A percentile compares a stretch with the other conserved stretches of the same genome.
phyloP scores from a whole-genome alignment of 2,113 vertebrate species.

The Motacilla tschutschensis region DNA sequence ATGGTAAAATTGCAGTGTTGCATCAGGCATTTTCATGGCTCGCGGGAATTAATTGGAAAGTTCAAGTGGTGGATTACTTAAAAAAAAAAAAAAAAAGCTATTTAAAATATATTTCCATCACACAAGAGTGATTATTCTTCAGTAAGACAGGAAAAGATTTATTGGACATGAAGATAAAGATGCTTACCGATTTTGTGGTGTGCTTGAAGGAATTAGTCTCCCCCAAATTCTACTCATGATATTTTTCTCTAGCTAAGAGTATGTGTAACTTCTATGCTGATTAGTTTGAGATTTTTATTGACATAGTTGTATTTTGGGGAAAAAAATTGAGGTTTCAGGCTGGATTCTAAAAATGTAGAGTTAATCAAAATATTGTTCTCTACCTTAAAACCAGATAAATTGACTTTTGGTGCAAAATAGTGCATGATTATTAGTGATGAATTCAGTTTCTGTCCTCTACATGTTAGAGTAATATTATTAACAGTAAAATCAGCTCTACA shows the following conservation, averaged over 20 bases:
- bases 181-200: neutral
- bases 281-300: neutral
- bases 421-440: neutral
- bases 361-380: neutral
- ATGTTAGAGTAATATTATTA: neutral
- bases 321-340: neutral
- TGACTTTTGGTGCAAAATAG: neutral
- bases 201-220: neutral
- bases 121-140: neutral
- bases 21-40: neutral
- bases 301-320: neutral
- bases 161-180: neutral
- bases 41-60: neutral
- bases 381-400: neutral
- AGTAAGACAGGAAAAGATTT: neutral
- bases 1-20: neutral
- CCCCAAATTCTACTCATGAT: neutral
- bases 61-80: neutral
- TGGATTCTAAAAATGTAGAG: neutral
- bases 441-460: neutral
- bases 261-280: neutral
- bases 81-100: neutral
- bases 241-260: neutral
- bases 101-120: neutral
- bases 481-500: neutral